These are phyloP conservation scores for Octodon degus DNA, from an alignment of 2,113 vertebrate species.

Conservation along the genomic window DNA sequence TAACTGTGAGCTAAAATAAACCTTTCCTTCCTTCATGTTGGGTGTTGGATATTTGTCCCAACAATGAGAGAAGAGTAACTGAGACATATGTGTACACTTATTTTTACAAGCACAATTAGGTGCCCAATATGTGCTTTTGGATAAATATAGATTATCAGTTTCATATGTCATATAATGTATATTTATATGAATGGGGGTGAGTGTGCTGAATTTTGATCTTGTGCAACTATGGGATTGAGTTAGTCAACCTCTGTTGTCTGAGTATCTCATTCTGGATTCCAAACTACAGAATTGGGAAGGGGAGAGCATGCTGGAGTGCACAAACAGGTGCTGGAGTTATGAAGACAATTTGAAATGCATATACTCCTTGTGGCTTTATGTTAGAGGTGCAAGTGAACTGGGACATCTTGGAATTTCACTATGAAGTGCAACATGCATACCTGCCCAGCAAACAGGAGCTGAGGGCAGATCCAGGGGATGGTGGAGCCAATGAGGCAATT, in stretches of 20 bases:
- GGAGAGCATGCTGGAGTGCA: neutral
- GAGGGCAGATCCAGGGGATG: neutral
- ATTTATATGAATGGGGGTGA: neutral
- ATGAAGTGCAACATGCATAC: neutral
- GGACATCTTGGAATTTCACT: neutral
- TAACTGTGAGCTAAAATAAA: too few species aligned
- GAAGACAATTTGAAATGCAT: neutral
- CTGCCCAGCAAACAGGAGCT: neutral
- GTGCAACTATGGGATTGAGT: neutral
- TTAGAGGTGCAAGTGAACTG: neutral
- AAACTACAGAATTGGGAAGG: neutral
- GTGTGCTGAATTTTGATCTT: neutral
- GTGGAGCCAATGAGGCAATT: too few species aligned
- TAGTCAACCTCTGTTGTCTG: neutral
- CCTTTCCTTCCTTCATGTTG: too few species aligned
- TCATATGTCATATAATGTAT: too few species aligned
- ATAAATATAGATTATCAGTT: too few species aligned
- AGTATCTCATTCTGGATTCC: neutral
- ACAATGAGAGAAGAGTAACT: too few species aligned
- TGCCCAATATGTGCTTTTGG: neutral
- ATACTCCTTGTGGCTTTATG: neutral
- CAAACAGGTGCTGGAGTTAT: neutral
- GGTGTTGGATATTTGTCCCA: too few species aligned
- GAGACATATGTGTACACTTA: neutral
- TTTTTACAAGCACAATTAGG: neutral